phyloP scores from a whole-genome alignment of 2,113 vertebrate genomes.

The Nesoenas mayeri region DNA sequence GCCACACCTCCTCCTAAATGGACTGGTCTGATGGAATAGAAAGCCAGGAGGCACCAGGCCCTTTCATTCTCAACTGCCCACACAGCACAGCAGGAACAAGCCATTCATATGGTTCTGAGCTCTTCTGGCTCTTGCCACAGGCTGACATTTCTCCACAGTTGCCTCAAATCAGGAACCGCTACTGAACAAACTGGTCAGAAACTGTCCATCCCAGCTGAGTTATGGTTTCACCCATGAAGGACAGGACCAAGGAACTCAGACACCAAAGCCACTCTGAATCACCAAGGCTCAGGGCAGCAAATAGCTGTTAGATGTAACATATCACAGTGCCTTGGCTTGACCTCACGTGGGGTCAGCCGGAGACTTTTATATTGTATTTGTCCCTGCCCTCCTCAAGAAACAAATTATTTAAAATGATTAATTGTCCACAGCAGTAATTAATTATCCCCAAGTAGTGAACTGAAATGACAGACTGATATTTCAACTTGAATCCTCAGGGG shows the following conservation, averaged over 20 bases:
- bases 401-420: conserved; percentile 20
- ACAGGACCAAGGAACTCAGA: background rate
- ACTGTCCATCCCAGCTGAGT: accelerated
- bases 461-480: conserved; percentile 63
- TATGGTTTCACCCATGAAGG: background rate
- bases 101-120: background rate
- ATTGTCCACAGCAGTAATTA: conserved; percentile 52
- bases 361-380: background rate
- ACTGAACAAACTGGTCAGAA: background rate
- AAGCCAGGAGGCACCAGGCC: background rate
- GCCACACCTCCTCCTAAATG: background rate
- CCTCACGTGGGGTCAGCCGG: background rate
- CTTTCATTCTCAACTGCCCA: background rate
- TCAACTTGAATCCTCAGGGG: conserved; percentile 47
- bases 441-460: conserved; percentile 50
- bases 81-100: background rate
- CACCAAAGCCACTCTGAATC: background rate
- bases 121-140: background rate
- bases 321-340: background rate
- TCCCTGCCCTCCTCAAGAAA: background rate
- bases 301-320: background rate
- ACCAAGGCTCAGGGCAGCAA: background rate
- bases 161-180: background rate
- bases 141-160: background rate
- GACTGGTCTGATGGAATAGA: background rate